Base-by-base conservation (phyloP, 2,113 vertebrate genomes). In the Xiphophorus maculatus region DNA sequence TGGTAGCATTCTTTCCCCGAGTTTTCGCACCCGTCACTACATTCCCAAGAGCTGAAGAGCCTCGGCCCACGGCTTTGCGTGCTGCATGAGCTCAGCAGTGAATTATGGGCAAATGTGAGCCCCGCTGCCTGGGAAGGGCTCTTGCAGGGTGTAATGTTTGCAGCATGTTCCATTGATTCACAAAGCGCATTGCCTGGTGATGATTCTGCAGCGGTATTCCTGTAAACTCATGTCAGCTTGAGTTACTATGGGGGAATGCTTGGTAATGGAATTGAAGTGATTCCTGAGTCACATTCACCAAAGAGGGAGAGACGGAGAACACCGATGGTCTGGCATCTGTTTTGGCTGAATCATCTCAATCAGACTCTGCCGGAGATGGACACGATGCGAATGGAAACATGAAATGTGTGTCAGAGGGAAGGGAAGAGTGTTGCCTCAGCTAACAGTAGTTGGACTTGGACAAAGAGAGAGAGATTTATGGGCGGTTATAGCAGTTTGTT, bases 131-230 rank as follows among this genome's bases (percentile, higher is more conserved):
- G 84, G 79, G 86, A 83, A 81, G 79, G 85, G 78, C 51, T 81
- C 84, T 82, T 74, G 63, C 74, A 76, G 83, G 79, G 80, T 88
- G 87, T 93, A 83, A 90, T 94, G 93, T 92, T 92, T 86, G 85
- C 74, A 94, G 76, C 87, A 88, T 94, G 91, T 94, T 91, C 91
- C 93, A 60, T 51, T 90, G 94, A 94, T 95, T 96, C 88, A 87
- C 76, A 83, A 92, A 91, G 93, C 90, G 3, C 80, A 82, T 64
- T 35, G 37, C 15, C 65, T 84, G 91, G 84, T 93, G 92, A 91
- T 91, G 88, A 91, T 85, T 94, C 93, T 89, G 86, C 76, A 76
- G 79, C 85, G 92, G 89, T 91, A 91, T 95, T 95, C 92, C 94
- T 84, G 84, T 92, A 94, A 92, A 91, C 84, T 74, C 72, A 83